Evolutionary conservation across 2,113 vertebrate species (phyloP).

Genomic region (Parus major): DNA sequence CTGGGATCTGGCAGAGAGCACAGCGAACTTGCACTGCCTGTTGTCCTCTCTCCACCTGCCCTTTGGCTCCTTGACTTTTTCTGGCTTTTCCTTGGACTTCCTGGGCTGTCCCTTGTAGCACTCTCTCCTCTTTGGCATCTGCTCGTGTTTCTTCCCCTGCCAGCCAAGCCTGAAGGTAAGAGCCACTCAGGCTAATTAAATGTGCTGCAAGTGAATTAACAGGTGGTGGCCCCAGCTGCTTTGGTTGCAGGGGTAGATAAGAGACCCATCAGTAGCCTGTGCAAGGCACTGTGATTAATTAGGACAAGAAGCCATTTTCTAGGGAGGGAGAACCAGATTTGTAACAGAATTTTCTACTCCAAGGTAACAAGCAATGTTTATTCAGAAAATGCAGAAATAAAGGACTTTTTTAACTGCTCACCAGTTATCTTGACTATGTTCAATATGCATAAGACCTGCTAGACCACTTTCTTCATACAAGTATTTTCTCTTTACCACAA

Average conservation of each 20-base stretch:
- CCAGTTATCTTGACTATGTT: background rate
- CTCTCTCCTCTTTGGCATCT: constrained; percentile 20
- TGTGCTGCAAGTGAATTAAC: constrained; percentile 75
- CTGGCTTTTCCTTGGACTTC: background rate
- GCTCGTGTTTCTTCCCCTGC: background rate
- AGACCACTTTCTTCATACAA: background rate
- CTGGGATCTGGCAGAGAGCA: background rate
- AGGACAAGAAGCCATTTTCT: constrained; percentile 65
- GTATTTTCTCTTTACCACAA: background rate
- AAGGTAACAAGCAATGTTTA: background rate
- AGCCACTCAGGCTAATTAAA: constrained; percentile 74
- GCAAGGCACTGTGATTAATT: constrained; percentile 68
- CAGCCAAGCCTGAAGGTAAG: background rate
- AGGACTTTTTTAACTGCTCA: background rate
- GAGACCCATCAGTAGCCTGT: background rate
- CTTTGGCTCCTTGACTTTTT: background rate
- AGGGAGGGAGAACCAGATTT: background rate
- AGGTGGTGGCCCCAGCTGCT: constrained; percentile 83
- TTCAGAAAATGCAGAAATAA: background rate
- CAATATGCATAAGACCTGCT: background rate
- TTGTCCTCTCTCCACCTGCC: background rate
- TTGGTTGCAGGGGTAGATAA: constrained; percentile 36
- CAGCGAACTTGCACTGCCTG: background rate
- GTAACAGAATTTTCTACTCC: background rate
- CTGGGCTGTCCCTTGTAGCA: background rate